Base-by-base conservation (phyloP, 1,140 invertebrate species). In the Brachystomella parvula region DNA sequence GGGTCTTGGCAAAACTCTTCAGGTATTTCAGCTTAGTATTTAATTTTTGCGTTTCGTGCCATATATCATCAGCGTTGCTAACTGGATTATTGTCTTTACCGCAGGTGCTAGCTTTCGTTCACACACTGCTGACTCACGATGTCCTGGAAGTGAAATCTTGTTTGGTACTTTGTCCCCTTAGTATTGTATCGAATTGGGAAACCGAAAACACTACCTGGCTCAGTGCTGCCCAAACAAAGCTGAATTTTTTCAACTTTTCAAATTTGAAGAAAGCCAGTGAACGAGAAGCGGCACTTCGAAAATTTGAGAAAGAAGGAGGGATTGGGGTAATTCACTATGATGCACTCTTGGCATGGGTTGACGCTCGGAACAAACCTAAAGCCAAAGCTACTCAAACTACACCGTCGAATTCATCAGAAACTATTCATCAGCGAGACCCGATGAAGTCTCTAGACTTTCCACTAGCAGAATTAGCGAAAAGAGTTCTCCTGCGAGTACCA, bases 271-370 rank as follows among this genome's bases (percentile, higher is more conserved):
- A 63, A 76, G n/a, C 76, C 1, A 82, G 82, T 61, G 64, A 64
- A 12, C 81, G 90, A 63, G 84, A 85, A 17, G 83, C 83, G 71
- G 81, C 85, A 58, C 76, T 97, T 28, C 81, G 86, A 66, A 83
- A 85, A 67, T 99, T 95, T 95, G 80, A 86, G 28, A 78, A 82
- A 44, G 81, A 81, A 30, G 93, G 94, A n/a, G 94, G 94, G 1
- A 87, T 98, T 0, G 84, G 96, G 74, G 88, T 98, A 26, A 83
- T 98, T n/a, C 92, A 94, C 6, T 98, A 98, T 76, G 92, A 97
- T 74, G 89, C 95, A 85, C 97, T 90, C 79, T 82, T 92, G 53
- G 88, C 86, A 74, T n/a, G n/a, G n/a, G n/a, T n/a, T n/a, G n/a
- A n/a, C n/a, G n/a, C n/a, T n/a, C n/a, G n/a, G n/a, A n/a, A n/a